Base-by-base conservation (phyloP, 2,888 invertebrate species). In the Cantharis nigra region DNA sequence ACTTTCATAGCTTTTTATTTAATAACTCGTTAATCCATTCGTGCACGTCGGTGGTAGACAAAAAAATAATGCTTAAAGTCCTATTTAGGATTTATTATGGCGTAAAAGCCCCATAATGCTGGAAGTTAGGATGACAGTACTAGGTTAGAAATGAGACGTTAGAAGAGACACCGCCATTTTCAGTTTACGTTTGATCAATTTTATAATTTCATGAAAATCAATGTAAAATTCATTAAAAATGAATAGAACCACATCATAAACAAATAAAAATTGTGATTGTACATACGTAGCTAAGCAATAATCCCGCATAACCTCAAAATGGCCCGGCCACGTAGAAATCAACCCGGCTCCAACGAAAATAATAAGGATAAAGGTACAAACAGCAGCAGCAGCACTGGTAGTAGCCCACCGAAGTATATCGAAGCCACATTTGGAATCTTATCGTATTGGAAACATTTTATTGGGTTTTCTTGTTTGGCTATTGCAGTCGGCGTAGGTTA, bases 401-500 rank as follows among this genome's bases (percentile, higher is more conserved):
- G 88, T 79, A 86, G 84, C 81, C 82, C 86, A 9, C 82, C 85
- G 18, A 86, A 86, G 78, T 81, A 82, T 63, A 73, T 78, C 9
- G 84, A 84, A 80, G 81, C 69, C 70, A 80, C 82, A 30, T 75
- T 33, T 7, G 81, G 80, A 5, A 77, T 87, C 11, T 81, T 87
- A 69, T 81, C 83, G 28, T 88, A 87, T 83, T 93, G 93, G 93
- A 93, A 93, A 87, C 91, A 92, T 16, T 84, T 90, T 20, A 87
- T 92, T 13, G 93, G 93, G 9, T 90, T 90, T 67, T 85, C 90
- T 11, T 94, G 93, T 82, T 90, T 96, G 75, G 87, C 90, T 0
- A 90, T 95, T 71, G 96, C 96, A 2, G 91, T 92, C 0, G 94
- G 93, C 86, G 93, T 95, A 81, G 94, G 95, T 71, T 94, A 94